Conservation (phyloP, 2,797 vertebrate genomes). For the Bucorvus abyssinicus region DNA sequence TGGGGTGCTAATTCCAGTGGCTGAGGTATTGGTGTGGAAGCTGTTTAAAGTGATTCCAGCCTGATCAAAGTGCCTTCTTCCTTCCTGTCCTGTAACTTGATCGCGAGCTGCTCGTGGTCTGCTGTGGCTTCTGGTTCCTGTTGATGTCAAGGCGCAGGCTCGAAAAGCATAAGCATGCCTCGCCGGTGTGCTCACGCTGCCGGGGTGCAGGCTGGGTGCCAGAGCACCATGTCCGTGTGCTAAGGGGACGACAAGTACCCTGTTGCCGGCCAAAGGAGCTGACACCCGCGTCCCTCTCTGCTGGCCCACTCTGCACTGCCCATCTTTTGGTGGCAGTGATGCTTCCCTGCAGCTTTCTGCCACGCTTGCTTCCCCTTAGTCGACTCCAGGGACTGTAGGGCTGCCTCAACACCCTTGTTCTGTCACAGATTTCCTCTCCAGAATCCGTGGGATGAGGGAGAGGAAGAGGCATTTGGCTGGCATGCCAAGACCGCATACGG, state of each 20-base stretch:
- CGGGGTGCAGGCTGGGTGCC: background rate
- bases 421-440: background rate
- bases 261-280: background rate
- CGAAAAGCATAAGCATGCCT: background rate
- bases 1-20: slow-evolving; percentile 63
- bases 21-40: background rate
- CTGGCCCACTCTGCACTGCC: background rate
- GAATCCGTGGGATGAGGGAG: background rate
- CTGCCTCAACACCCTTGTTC: background rate
- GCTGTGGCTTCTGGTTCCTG: slow-evolving; percentile 63
- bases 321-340: fast-evolving
- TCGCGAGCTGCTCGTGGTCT: slow-evolving; percentile 19
- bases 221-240: background rate
- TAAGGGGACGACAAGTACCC: background rate
- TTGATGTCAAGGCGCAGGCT: slow-evolving; percentile 62
- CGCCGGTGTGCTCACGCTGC: background rate
- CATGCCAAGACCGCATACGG: background rate
- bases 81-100: slow-evolving; percentile 77
- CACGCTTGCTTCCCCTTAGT: background rate
- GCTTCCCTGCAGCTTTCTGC: background rate
- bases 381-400: background rate
- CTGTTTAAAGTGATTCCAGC: slow-evolving; percentile 48
- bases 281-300: background rate
- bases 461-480: background rate
- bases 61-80: slow-evolving; percentile 69